Conservation (phyloP, 2,888 invertebrate species). For the Melinopterus prodromus region DNA sequence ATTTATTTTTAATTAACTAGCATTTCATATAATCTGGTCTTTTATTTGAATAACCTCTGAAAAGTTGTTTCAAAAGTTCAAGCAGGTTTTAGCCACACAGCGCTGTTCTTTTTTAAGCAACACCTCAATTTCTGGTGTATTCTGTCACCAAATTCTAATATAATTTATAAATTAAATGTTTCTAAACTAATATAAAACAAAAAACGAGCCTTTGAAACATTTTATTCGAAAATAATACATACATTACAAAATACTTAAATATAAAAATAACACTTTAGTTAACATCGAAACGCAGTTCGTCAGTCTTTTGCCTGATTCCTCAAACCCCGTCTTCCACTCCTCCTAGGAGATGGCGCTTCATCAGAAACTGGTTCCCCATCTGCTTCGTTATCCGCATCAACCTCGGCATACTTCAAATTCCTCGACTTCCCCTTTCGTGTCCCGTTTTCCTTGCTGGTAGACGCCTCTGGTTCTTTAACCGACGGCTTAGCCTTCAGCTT, state of each 20-base stretch:
- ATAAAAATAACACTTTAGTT: neutral
- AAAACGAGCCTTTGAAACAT: neutral
- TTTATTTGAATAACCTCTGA: no score
- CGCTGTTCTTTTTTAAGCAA: no score
- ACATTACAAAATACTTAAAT: neutral
- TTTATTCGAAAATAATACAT: neutral
- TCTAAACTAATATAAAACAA: neutral
- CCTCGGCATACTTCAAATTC: neutral
- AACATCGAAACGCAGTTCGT: neutral
- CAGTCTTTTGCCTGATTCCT: neutral
- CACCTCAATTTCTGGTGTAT: no score
- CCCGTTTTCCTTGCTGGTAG: neutral
- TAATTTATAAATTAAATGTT: no score
- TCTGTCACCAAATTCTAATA: no score
- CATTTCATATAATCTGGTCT: no score
- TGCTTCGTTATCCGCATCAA: neutral
- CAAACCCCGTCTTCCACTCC: neutral
- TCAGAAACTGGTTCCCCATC: neutral
- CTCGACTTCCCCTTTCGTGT: neutral
- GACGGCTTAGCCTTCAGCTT: slow-evolving; percentile 22
- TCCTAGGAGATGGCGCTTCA: neutral
- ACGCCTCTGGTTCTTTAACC: neutral
- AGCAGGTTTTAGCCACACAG: no score
- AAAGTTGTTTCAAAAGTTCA: no score
- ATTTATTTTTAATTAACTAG: no score